Base-by-base conservation (phyloP, 2,113 vertebrate genomes). In the Dromaius novaehollandiae region DNA sequence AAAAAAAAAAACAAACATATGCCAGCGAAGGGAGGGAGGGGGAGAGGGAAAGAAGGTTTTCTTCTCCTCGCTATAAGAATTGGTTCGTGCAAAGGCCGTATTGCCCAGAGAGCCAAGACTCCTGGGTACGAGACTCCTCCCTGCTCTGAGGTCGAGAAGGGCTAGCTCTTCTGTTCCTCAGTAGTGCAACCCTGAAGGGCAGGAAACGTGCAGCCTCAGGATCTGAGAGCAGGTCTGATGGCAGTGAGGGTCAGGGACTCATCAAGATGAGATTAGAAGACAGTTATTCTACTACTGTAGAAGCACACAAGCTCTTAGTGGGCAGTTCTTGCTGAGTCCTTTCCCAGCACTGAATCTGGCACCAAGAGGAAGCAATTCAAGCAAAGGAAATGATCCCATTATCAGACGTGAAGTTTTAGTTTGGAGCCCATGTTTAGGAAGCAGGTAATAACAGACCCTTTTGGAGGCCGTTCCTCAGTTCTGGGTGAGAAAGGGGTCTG, bases 71-170 rank as follows among this genome's bases (percentile, higher is more conserved):
- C 38, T 63, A 2, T 0, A 3, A 82, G 40, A 61, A 69, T 18
- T 7, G 8, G 15, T 25, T 76, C 16, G 3, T 3, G 13, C n/a
- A 55, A n/a, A 46, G 63, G 46, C 69, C 3, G 1, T 9, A 10
- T 13, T 55, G 63, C 40, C 12, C 2, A 48, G 46, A 34, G 70
- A 75, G 55, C 8, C 4, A 1, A 26, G 17, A 19, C 30, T 48
- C n/a, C 48, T 32, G 26, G 24, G 24, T 15, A 19, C 3, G 16
- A 48, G 55, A 18, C n/a, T 68, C 14, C 26, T 46, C 46, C 56
- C 40, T 4, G 0, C 3, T 16, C 65, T 63, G 17, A 3, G 28
- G n/a, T 56, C 3, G 0, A 46, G 68, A 60, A 28, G 28, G 44
- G 61, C 1, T 0, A 66, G 58, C 82, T 60, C 32, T 44, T 46